Evolutionary conservation across 2,113 vertebrate species (phyloP).

Genomic region (Copsychus sechellarum): DNA sequence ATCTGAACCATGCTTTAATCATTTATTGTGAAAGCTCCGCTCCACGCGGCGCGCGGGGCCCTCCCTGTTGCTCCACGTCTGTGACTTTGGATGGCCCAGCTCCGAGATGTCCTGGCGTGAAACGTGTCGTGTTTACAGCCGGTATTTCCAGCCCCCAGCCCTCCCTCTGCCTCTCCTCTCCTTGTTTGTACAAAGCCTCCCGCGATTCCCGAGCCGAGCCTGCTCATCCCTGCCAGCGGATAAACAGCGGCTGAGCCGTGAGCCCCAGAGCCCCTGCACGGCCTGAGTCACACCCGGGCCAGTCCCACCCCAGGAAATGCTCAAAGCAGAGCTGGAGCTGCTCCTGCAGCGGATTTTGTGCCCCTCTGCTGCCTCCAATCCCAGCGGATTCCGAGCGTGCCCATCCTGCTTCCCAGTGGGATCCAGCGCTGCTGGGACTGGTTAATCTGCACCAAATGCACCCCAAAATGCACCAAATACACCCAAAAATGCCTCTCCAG

Average conservation of each 20-base stretch:
- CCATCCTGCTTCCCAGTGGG: rapidly evolving
- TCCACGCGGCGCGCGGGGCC: background rate
- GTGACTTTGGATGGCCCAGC: background rate
- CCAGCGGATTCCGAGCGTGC: rapidly evolving
- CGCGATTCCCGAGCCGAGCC: background rate
- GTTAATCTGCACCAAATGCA: rapidly evolving
- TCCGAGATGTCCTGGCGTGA: background rate
- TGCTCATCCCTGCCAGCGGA: background rate
- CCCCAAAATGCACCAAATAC: background rate
- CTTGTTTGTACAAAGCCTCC: slow-evolving; percentile 57
- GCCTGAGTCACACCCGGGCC: background rate
- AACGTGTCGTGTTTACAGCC: background rate
- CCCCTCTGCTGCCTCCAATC: background rate
- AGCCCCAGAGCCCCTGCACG: background rate
- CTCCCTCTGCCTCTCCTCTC: slow-evolving; percentile 48
- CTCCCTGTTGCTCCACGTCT: background rate
- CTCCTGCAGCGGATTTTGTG: background rate
- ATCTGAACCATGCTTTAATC: slow-evolving; percentile 71
- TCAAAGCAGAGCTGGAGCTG: background rate
- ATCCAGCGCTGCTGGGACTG: rapidly evolving
- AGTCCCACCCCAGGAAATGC: background rate
- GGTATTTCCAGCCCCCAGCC: background rate
- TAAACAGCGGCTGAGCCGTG: background rate
- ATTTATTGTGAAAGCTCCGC: slow-evolving; percentile 64
- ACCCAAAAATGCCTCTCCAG: background rate